Base-by-base conservation (phyloP, 1,140 invertebrate species). In the Melitaea cinxia region DNA sequence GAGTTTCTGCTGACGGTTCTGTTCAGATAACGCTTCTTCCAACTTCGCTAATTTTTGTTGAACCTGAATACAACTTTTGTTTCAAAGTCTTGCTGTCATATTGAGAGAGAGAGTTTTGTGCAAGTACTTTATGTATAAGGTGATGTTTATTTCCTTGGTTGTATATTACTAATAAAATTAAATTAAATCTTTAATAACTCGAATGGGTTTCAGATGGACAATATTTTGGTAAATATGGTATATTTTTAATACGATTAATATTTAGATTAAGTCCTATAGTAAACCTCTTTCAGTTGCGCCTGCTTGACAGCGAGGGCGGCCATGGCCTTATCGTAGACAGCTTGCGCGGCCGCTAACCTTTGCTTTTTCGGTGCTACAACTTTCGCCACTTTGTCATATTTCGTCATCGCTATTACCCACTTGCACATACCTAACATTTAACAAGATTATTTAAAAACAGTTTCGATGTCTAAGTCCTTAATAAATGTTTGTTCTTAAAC, bases 381-480 rank as follows among this genome's bases (percentile, higher is more conserved):
- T 86, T 96, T 96, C 0, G 96, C 96, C 0, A 99, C 97, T 73
- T 95, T 94, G 83, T 99, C 97, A 80, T 99, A 99, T 70, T 98
- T 97, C 9, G 97, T 96, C 84, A 99, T 96, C 0, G 96, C 96
- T 65, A 96, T 94, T 1, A 98, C 95, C 98, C 98, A 80, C 33
- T 80, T 80, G 57, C 76, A 80, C 76, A 80, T 78, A 35, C 76
- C 76, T 80, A 39, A 19, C 6, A 1, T 1, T 1, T n/a, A 0
- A 35, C 12, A 15, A 19, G 15, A 19, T 3, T 0, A 45, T 21
- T 15, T 4, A 6, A 26, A 26, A 26, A 26, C 24, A 26, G n/a
- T n/a, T n/a, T n/a, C 24, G 6, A 26, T 26, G 24, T 4, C 24
- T 45, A n/a, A n/a, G n/a, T n/a, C n/a, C n/a, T n/a, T n/a, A n/a